Evolutionary conservation across 30 jellyfish, hydroid and myxozoan species (phyloP), one percentile per base, ranked within the genome.

Genomic region (Aurelia sp.): DNA sequence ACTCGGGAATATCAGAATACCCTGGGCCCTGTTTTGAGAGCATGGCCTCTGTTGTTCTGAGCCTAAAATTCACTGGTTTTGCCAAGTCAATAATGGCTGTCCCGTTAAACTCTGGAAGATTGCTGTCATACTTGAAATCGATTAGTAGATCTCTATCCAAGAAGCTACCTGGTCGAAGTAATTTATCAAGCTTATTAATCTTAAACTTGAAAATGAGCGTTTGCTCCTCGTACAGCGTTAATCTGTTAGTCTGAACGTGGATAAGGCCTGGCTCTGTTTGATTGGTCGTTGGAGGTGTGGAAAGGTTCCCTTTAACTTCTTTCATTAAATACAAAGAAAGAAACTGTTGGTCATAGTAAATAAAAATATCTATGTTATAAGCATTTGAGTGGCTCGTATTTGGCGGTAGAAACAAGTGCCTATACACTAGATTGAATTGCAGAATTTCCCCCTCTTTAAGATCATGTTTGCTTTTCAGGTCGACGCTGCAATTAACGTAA

Each of bases 311-410:
- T 4, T 21, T 24, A 8, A 72, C 13, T 20, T 20, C 58, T 13
- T 60, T 52, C 62, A 72, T 22, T 4, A 82, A 84, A 21, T 12
- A 62, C 38, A 84, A 77, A 7, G n/a, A 48, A 8, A 84, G 76
- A 53, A 84, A 60, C 17, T 60, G 70, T 15, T 72, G 6, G n/a
- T 84, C 88, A 65, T 30, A 84, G 66, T 84, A 84, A 70, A 84
- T 71, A 15, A 59, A 73, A 18, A 51, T n/a, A 15, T 73, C 76
- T 20, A 84, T 47, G 3, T 84, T 67, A 58, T 68, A 84, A 21
- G 93, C 93, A 84, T 84, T 84, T 13, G 93, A 52, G 33, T 58
- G 24, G 51, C 93, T 63, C 53, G 51, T 53, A 19, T 41, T 64
- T 48, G 65, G 21, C 83, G 65, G 51, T 24, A 68, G 93, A 4